Percentiles rank a stretch among this genome's conserved stretches.
phyloP scores from a whole-genome alignment of 2,888 invertebrate genomes.

The Noctua janthe region DNA sequence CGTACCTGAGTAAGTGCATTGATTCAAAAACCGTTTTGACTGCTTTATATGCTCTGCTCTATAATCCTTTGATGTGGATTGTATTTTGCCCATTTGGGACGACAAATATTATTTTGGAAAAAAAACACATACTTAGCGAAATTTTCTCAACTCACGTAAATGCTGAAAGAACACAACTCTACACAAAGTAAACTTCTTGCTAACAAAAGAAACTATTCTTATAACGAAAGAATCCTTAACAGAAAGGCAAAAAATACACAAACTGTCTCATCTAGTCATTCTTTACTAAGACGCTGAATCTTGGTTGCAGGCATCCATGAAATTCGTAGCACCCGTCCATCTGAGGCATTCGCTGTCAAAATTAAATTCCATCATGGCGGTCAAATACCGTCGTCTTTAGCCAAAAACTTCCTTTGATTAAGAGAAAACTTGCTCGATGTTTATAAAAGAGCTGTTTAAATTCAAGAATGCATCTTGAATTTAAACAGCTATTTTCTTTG shows the following conservation, averaged over 20 bases:
- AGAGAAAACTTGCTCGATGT: constrained; percentile 27
- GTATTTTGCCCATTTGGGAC: neutral
- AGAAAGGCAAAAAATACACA: constrained; percentile 9
- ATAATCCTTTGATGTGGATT: no score
- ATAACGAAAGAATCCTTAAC: constrained; percentile 11
- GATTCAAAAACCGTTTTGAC: neutral
- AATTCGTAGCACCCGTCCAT: constrained; percentile 67
- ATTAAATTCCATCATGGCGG: constrained; percentile 63
- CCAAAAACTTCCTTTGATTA: constrained; percentile 47
- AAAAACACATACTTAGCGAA: no score
- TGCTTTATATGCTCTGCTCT: neutral
- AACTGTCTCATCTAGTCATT: constrained; percentile 50
- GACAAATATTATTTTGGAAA: neutral
- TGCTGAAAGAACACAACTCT: neutral
- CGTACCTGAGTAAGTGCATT: neutral
- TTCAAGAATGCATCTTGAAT: neutral
- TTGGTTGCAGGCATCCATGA: constrained; percentile 70
- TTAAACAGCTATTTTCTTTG: neutral
- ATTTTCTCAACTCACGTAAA: constrained; percentile 7
- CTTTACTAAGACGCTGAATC: constrained; percentile 31
- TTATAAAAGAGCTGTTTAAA: neutral
- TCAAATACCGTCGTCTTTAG: constrained; percentile 36
- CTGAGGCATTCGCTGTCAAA: constrained; percentile 62
- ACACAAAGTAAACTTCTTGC: neutral
- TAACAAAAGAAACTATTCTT: constrained; percentile 27